Evolutionary conservation across 2,797 vertebrate genomes (phyloP).

Genomic region (Meda fulgida): DNA sequence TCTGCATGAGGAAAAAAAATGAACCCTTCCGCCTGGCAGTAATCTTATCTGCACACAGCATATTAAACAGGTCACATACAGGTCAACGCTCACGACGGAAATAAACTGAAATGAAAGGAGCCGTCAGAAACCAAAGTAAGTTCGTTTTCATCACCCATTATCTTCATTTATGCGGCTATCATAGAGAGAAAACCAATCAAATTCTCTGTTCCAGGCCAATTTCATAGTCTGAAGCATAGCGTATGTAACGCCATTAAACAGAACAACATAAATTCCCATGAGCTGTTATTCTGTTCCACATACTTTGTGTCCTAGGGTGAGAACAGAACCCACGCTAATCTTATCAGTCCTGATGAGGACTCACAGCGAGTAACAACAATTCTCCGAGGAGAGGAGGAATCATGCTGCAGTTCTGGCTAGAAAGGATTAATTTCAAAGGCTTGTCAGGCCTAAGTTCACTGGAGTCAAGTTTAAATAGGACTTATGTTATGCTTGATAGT

Average conservation of each 20-base stretch:
- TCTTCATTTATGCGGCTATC: conserved; percentile 45
- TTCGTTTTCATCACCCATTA: conserved; percentile 52
- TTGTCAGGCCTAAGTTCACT: conserved; percentile 29
- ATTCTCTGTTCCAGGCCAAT: conserved; percentile 18
- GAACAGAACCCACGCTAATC: conserved; percentile 54
- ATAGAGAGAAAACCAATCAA: conserved; percentile 25
- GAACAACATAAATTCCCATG: conserved; percentile 56
- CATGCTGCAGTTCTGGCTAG: conserved; percentile 39
- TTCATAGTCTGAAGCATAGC: conserved; percentile 21
- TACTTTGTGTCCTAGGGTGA: conserved; percentile 51
- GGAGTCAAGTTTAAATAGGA: conserved; percentile 35
- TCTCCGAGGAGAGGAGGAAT: conserved; percentile 43
- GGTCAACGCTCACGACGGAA: conserved; percentile 7
- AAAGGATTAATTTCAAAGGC: conserved; percentile 58
- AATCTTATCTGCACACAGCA: conserved; percentile 33
- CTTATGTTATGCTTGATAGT: conserved; percentile 41
- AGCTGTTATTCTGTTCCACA: conserved; percentile 52
- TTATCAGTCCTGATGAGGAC: conserved; percentile 53
- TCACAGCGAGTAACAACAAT: conserved; percentile 40
- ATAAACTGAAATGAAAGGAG: conserved; percentile 24
- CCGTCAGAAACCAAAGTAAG: conserved; percentile 40
- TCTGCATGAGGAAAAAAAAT: conserved; percentile 31
- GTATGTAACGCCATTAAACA: conserved; percentile 37
- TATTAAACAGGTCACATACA: conserved; percentile 53
- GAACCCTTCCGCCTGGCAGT: neutral